Conservation (phyloP, 2,113 vertebrate genomes). For the Megaceryle torquata region DNA sequence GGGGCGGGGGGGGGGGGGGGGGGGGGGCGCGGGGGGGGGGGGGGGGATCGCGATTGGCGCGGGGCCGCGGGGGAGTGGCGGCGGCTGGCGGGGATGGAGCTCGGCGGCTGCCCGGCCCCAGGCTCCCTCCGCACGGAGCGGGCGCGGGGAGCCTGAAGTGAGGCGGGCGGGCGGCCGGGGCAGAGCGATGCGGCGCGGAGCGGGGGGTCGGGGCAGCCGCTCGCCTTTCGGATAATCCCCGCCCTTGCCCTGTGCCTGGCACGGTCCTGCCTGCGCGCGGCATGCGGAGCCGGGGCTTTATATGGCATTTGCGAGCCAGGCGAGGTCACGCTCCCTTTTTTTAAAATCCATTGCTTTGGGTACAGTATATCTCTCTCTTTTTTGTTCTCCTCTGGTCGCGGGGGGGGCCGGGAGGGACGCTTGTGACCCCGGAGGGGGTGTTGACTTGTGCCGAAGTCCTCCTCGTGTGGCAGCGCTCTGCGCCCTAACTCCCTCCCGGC, state of each 20-base stretch:
- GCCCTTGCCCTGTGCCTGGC: not conserved
- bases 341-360: slow-evolving; percentile 3
- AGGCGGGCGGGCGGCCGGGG: not conserved
- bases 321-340: not conserved
- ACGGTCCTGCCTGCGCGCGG: not conserved
- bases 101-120: not conserved
- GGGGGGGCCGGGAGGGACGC: slow-evolving; percentile 41
- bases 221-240: not conserved
- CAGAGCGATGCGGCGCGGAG: not conserved
- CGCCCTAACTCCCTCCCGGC: slow-evolving; percentile 58
- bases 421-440: slow-evolving; percentile 16
- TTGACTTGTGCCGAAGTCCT: slow-evolving; percentile 22
- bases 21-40: too few relatives aligned
- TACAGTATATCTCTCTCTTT: not conserved
- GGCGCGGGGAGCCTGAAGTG: not conserved
- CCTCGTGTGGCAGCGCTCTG: slow-evolving; percentile 2
- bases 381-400: not conserved
- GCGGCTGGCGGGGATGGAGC: slow-evolving; percentile 30
- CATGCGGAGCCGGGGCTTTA: slow-evolving; percentile 16
- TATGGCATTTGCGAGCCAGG: slow-evolving; percentile 23
- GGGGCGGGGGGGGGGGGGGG: too few relatives aligned
- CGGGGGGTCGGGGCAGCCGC: not conserved
- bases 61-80: slow-evolving; percentile 28
- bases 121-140: not conserved
- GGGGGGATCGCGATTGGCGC: not conserved